These are phyloP conservation scores for Gymnothorax reevesii DNA, from an alignment of 2,797 vertebrate genomes.

Conservation along the genomic window DNA sequence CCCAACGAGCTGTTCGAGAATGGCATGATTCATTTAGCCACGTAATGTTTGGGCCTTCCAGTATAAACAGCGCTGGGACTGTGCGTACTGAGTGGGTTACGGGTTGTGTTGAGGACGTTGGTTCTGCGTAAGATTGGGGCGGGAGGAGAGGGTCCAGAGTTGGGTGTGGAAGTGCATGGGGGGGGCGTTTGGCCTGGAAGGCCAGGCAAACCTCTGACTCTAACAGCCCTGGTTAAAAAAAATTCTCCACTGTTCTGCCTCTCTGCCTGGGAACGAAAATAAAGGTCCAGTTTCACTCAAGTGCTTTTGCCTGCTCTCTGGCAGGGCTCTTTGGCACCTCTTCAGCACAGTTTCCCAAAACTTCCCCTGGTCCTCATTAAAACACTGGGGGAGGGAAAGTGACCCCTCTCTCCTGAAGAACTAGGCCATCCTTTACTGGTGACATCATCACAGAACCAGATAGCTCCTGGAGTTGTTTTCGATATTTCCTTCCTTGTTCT, in stretches of 20 bases:
- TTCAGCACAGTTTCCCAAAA: constrained; percentile 62
- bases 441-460: constrained; percentile 15
- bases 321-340: constrained; percentile 51
- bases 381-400: constrained; percentile 18
- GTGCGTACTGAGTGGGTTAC: background rate
- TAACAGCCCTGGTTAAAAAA: background rate
- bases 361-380: constrained; percentile 47
- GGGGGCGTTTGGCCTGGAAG: background rate
- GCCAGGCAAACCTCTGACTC: constrained; percentile 9
- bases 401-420: constrained; percentile 21
- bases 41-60: constrained; percentile 2
- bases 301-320: constrained; percentile 4
- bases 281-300: constrained; percentile 38
- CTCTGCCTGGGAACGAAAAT: constrained; percentile 22
- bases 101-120: constrained; percentile 2
- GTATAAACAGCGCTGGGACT: background rate
- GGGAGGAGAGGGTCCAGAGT: background rate
- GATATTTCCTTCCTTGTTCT: background rate
- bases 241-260: background rate
- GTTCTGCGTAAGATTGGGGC: background rate
- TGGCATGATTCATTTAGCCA: background rate
- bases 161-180: background rate
- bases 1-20: constrained; percentile 8
- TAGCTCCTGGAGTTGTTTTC: constrained; percentile 6
- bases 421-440: constrained; percentile 17